Base-by-base conservation (phyloP, 2,888 invertebrate species). In the Acanthococcus lagerstroemiae region DNA sequence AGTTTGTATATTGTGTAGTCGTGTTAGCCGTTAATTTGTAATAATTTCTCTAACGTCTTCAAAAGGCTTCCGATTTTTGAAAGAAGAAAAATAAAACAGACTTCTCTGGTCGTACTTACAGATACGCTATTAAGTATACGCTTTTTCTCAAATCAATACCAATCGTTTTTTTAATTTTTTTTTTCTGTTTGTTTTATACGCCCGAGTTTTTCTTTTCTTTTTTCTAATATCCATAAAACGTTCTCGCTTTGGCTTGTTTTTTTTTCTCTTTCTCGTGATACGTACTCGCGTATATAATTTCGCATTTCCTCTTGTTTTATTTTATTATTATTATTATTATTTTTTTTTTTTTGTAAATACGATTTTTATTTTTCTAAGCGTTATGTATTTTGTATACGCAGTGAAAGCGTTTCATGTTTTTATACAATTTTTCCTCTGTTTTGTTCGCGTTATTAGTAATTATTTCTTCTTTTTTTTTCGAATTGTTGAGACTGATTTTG, bases 401-500 rank as follows among this genome's bases (percentile, higher is more conserved):
- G n/a, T 15, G 3, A 15, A 37, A 37, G 37, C 37, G 37, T 48
- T 48, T 48, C n/a, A 21, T 52, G 19, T 52, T 52, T 52, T 52
- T 52, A 37, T 37, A 37, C 37, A 37, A n/a, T 52, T 52, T 30
- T 61, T 61, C 37, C 27, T 37, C 21, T 57, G 9, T 60, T 30
- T 52, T 19, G 21, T 58, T 21, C 15, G 30, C 19, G 27, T 50
- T n/a, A 50, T 19, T 19, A 19, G 50, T 50, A 50, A 55, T 22
- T 55, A 52, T 52, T 22, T n/a, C n/a, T n/a, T n/a, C n/a, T n/a
- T 55, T 27, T 55, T 55, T 52, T 52, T 52, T 45, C 52, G 24
- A 52, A 52, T 52, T 21, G 44, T 57, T 61, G 61, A 61, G 61
- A 61, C 61, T 61, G 61, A 61, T 61, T 57, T 61, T 50, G 61